Base-by-base conservation (phyloP, 1,140 invertebrate genomes). In the Monomorium pharaonis region DNA sequence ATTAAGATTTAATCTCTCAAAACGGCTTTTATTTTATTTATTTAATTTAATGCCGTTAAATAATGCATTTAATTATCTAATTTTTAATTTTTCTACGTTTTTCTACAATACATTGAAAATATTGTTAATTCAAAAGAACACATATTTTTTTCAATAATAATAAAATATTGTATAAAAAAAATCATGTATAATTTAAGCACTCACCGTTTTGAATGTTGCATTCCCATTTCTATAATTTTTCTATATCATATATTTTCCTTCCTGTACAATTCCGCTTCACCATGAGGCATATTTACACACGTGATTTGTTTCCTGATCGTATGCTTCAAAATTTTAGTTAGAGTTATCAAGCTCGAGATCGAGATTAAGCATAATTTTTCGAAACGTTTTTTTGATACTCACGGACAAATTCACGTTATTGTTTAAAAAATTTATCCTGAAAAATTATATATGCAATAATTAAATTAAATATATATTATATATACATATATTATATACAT, bases 141-240 rank as follows among this genome's bases (percentile, higher is more conserved):
- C 37, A 27, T 51, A 1, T 67, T 3, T 9, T n/a, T 47, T 33
- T 62, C 37, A 51, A 33, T 44, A 58, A 5, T 21, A 44, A 80
- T 33, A 47, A 72, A 51, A 21, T 9, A 21, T 27, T 24, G 33
- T 37, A 33, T 80, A 42, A 24, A 16, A 30, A 60, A 44, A 51
- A 62, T 47, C 47, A 24, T 49, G 18, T 74, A 30, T 44, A 69
- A 58, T 33, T 58, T 81, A 5, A 74, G n/a, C 67, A 74, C 67
- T 72, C 67, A 83, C 78, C 78, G 49, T 74, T 74, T 83, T 16
- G 78, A 83, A n/a, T 58, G 72, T 24, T 74, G 67, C n/a, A 83
- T 6, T 72, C 78, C 78, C 78, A 83, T 83, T 47, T 72, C 18
- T 72, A 2, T 60, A 2, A 74, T 44, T 42, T 67, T 58, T 12